A percentile compares a stretch with the other conserved stretches of the same genome.
phyloP scores from a whole-genome alignment of 2,888 invertebrate genomes.

The Plagodis pulveraria region DNA sequence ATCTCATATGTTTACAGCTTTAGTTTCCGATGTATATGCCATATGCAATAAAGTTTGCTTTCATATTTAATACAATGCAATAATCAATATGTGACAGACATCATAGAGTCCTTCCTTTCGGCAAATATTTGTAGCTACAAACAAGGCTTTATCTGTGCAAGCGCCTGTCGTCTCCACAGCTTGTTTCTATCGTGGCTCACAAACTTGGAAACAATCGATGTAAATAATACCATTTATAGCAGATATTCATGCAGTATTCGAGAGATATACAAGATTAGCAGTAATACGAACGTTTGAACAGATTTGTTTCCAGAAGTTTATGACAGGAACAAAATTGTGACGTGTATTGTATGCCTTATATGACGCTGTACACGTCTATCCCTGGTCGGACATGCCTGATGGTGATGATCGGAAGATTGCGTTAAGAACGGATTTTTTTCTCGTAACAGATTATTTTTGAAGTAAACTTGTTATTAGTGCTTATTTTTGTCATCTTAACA shows the following conservation, averaged over 20 bases:
- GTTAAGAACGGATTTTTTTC: too few relatives aligned
- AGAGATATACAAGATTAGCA: slow-evolving; percentile 2
- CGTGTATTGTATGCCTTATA: too few relatives aligned
- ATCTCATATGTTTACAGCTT: too few relatives aligned
- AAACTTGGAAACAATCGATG: slow-evolving; percentile 38
- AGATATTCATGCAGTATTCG: background rate
- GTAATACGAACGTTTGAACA: background rate
- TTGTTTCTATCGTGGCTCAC: slow-evolving; percentile 47
- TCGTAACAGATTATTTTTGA: too few relatives aligned
- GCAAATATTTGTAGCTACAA: slow-evolving; percentile 44
- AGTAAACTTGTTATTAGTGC: too few relatives aligned
- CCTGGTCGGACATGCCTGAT: too few relatives aligned
- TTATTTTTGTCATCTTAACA: too few relatives aligned
- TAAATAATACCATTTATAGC: slow-evolving; percentile 41
- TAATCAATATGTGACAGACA: background rate
- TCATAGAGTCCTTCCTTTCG: slow-evolving; percentile 48
- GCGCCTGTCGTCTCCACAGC: slow-evolving; percentile 53
- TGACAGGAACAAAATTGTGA: too few relatives aligned
- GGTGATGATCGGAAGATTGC: too few relatives aligned
- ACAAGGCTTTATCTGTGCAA: slow-evolving; percentile 42
- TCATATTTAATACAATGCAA: too few relatives aligned
- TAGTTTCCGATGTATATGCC: background rate
- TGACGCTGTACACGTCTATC: too few relatives aligned
- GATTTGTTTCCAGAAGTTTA: background rate
- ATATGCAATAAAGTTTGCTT: background rate